Evolutionary conservation across 2,797 vertebrate species (phyloP), one percentile per base, ranked within the genome.

Genomic region (Arctocebus calabarensis): DNA sequence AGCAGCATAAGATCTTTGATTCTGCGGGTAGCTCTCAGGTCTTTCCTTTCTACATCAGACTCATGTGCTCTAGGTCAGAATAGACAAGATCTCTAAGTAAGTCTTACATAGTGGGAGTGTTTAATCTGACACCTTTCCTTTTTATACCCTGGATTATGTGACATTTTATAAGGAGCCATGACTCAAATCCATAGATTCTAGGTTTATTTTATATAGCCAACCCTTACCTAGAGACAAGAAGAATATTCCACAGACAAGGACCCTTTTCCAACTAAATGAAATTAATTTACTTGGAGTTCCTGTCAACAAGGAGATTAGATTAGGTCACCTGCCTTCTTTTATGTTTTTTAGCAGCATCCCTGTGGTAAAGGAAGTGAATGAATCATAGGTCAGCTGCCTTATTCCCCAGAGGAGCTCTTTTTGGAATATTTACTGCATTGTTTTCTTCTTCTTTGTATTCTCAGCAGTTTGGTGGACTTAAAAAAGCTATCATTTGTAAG

Each of bases 141-240:
- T 88, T 94, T 64, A 88, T 90, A 85, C 4, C 13, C 45, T 66
- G n/a, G 32, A 48, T 70, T 90, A 59, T 84, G 52, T 57, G 77
- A 64, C 23, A 71, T 86, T 95, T 92, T 59, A 78, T 66, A 61
- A 79, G 62, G 55, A 74, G 6, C 13, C 16, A 43, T 73, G 62
- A 22, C 29, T 86, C 40, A 78, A 90, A 87, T 68, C 13, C 52
- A 84, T 48, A 78, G 48, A 66, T 87, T 87, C 29, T 68, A 71
- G 9, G 34, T 64, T 74, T 94, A 85, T n/a, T 84, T 82, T 68
- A 77, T 82, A 68, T 59, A 84, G 34, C 4, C 61, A 89, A 37
- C 23, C 25, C 32, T 81, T 74, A 74, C 70, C 45, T 55, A 86
- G 57, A 5, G 34, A 45, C 83, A 59, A 57, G 13, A 32, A 91